phyloP scores from a whole-genome alignment of 2,113 vertebrate genomes.

The Menidia beryllina region DNA sequence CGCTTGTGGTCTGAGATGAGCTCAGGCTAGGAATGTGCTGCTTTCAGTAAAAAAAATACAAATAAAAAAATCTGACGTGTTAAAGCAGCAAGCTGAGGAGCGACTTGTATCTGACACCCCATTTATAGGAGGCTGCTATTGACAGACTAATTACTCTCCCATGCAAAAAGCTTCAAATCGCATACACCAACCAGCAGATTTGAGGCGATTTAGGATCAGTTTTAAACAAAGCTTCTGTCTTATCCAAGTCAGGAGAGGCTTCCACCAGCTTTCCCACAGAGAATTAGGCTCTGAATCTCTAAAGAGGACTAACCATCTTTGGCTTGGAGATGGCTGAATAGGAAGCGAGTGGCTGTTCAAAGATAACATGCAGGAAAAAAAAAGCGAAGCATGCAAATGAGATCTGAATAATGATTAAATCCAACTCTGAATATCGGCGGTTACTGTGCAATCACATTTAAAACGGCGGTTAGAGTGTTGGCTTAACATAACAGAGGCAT shows the following conservation, averaged over 20 bases:
- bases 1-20: not conserved
- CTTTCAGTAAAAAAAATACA: too few relatives aligned
- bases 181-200: conserved; percentile 30
- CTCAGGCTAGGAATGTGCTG: not conserved
- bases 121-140: conserved; percentile 29
- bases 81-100: conserved; percentile 26
- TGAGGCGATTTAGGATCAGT: too few relatives aligned
- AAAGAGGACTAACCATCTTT: too few relatives aligned
- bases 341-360: not conserved
- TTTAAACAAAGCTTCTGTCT: conserved; percentile 40
- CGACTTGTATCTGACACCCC: conserved; percentile 26
- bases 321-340: not conserved
- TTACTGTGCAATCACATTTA: too few relatives aligned
- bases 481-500: not conserved
- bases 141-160: conserved; percentile 53
- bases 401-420: not conserved
- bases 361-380: not conserved
- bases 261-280: conserved; percentile 28
- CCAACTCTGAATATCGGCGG: not conserved
- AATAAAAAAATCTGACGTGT: not conserved
- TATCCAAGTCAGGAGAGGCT: conserved; percentile 26
- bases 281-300: conserved; percentile 5
- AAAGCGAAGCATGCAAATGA: not conserved
- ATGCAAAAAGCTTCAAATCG: conserved; percentile 16
- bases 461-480: not conserved